These are phyloP conservation scores for Strix aluco DNA, from an alignment of 2,113 vertebrate genomes.

Conservation along the genomic window DNA sequence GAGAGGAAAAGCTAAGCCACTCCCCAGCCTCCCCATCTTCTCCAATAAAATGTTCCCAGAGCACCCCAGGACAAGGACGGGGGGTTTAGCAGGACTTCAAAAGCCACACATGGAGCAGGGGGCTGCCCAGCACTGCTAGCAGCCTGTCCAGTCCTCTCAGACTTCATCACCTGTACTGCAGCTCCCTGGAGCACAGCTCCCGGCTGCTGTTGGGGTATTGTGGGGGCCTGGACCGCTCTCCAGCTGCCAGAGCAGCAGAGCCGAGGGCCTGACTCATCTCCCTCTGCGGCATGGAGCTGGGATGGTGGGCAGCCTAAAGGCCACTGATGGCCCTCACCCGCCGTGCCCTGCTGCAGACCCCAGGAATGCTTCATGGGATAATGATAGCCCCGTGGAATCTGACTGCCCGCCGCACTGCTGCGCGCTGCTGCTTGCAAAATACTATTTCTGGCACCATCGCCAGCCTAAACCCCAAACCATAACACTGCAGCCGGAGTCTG, in stretches of 20 bases:
- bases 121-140: neutral
- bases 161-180: neutral
- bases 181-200: neutral
- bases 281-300: neutral
- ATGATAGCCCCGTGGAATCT: neutral
- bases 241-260: rapidly evolving
- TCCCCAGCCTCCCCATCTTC: neutral
- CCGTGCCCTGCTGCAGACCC: neutral
- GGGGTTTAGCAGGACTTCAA: neutral
- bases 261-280: neutral
- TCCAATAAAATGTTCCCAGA: neutral
- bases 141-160: neutral
- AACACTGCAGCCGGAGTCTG: neutral
- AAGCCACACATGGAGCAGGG: neutral
- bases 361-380: slow-evolving; percentile 20
- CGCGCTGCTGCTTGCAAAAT: neutral
- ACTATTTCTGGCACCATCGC: neutral
- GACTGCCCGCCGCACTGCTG: rapidly evolving
- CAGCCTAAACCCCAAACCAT: neutral
- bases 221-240: neutral
- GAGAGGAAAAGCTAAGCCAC: neutral
- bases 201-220: rapidly evolving
- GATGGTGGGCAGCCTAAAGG: neutral
- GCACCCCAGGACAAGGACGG: neutral
- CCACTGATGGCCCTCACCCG: neutral